Evolutionary conservation across 2,888 invertebrate genomes (phyloP), one percentile per base, ranked within the genome.

Genomic region (Noctuana brunneofusca): DNA sequence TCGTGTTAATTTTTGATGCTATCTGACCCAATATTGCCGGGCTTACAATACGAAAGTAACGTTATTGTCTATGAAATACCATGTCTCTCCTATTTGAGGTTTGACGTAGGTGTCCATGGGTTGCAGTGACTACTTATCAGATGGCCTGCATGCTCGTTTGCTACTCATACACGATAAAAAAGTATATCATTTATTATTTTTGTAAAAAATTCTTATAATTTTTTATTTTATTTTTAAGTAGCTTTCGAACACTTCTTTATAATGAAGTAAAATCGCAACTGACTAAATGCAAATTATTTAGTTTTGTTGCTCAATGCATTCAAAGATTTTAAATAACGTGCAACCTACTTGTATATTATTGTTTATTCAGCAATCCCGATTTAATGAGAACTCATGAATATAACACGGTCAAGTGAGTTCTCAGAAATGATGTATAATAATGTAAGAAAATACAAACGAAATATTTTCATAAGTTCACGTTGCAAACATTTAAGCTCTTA

Each of bases 381-480:
- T 59, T 59, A 59, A 53, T 43, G 20, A 59, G 43, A 59, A 59
- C 27, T 24, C 50, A 58, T 41, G 41, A 58, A 58, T 58, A 58
- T 50, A 52, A 18, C 43, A 50, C 58, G 52, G 59, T 53, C 52
- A 59, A 59, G 52, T 52, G 38, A 43, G 16, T 43, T 22, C 59
- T 43, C 30, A 8, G 16, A 41, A 41, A 41, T 16, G 16, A 41
- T 41, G 1, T 41, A 9, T 20, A 20, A 46, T 41, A 41, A 41
- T n/a, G n/a, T n/a, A n/a, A 41, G 41, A 16, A 41, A 41, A 16
- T 16, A 16, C 41, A 41, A 8, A 41, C 8, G 14, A 41, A 41
- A 41, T 16, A 5, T n/a, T 41, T 41, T n/a, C 16, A 16, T 41
- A 6, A 16, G 3, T n/a, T 35, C 24, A 1, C 5, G 24, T 24